Percentiles rank a stretch among this genome's conserved stretches.
These are phyloP conservation scores for Melanotaenia parkinsoni DNA, from an alignment of 2,797 vertebrate species.

Conservation along the genomic window DNA sequence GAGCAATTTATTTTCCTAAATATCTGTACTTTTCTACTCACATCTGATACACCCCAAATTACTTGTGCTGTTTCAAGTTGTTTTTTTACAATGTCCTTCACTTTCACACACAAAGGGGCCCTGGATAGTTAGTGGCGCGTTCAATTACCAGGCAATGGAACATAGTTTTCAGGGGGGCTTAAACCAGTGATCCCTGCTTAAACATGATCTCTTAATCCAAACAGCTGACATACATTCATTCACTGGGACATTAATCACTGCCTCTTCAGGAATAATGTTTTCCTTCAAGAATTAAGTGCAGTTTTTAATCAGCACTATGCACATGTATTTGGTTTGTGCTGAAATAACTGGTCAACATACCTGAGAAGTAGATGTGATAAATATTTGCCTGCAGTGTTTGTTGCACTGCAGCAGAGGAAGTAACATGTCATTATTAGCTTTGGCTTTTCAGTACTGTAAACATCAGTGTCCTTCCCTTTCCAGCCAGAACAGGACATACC, in stretches of 20 bases:
- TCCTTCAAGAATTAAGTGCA: slow-evolving; percentile 12
- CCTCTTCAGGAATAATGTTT: slow-evolving; percentile 20
- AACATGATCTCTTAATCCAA: slow-evolving; percentile 67
- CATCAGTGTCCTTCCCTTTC: slow-evolving; percentile 28
- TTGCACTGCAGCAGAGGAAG: slow-evolving; percentile 54
- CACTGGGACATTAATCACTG: slow-evolving; percentile 26
- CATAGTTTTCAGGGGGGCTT: slow-evolving; percentile 65
- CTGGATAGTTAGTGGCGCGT: slow-evolving; percentile 42
- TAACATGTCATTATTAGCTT: slow-evolving; percentile 51
- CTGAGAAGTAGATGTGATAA: slow-evolving; percentile 56
- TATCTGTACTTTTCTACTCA: not conserved
- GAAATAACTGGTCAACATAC: slow-evolving; percentile 31
- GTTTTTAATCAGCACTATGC: slow-evolving; percentile 1
- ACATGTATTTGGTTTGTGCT: slow-evolving; percentile 7
- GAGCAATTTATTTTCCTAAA: not conserved
- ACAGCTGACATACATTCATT: slow-evolving; percentile 54
- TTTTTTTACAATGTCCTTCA: not conserved
- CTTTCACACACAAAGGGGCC: slow-evolving; percentile 24
- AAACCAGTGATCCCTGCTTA: slow-evolving; percentile 73
- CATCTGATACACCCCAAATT: not conserved
- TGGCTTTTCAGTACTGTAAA: slow-evolving; percentile 46
- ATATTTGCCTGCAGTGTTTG: slow-evolving; percentile 55
- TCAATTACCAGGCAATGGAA: slow-evolving; percentile 62
- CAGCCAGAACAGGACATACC: slow-evolving; percentile 22
- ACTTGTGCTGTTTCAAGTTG: slow-evolving; percentile 6